These are phyloP conservation scores for Arctocebus calabarensis DNA, from an alignment of 2,797 vertebrate species.

Conservation along the genomic window DNA sequence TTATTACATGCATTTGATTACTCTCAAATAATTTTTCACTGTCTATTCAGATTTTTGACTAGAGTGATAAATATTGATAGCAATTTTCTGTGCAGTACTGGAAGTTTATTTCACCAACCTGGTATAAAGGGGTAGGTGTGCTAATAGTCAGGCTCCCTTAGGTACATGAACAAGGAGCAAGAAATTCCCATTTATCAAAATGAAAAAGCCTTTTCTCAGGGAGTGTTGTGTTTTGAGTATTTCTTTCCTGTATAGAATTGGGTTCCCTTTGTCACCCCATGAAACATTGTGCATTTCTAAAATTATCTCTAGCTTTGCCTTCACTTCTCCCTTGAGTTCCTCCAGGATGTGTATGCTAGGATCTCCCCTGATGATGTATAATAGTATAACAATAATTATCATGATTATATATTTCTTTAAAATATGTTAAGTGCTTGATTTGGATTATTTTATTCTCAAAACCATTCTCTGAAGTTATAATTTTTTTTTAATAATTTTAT, in stretches of 20 bases:
- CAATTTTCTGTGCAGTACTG: neutral
- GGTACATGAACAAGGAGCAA: neutral
- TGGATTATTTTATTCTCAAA: neutral
- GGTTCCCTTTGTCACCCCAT: neutral
- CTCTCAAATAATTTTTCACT: neutral
- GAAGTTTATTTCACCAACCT: neutral
- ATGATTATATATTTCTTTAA: neutral
- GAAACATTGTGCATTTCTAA: neutral
- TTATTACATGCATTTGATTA: neutral
- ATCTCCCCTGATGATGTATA: neutral
- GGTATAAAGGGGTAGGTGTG: neutral
- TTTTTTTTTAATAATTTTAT: too few species aligned
- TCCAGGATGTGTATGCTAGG: too few species aligned
- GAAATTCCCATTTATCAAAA: slow-evolving; percentile 5
- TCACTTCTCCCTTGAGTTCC: neutral
- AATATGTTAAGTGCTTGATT: neutral
- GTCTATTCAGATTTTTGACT: neutral
- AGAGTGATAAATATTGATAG: neutral
- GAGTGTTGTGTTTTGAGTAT: neutral
- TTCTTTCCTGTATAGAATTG: neutral
- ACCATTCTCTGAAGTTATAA: neutral
- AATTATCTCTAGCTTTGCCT: neutral
- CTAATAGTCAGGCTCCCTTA: neutral
- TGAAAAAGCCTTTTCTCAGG: neutral
- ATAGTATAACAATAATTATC: neutral